Base-by-base conservation (phyloP, 2,113 vertebrate species). In the Pleuronectes platessa region DNA sequence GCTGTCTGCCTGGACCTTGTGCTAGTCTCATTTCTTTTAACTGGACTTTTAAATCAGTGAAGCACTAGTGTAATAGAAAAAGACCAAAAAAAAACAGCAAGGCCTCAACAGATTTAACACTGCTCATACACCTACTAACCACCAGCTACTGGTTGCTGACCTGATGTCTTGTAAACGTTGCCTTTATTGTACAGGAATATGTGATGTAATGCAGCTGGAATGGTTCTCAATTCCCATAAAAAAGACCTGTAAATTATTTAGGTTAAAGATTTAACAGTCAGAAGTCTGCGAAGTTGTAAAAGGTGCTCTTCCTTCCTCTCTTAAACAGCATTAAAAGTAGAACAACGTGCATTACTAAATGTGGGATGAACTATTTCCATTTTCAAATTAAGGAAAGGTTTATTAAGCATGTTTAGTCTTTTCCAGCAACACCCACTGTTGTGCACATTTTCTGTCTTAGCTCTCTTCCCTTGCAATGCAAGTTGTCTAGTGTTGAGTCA, bases 121-220 rank as follows among this genome's bases (percentile, higher is more conserved):
- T 27, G 58, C 62, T 79, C 47, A 9, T 26, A 26, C 65, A 68
- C 62, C 68, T 42, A 54, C 58, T 54, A 76, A 60, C 73, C 53
- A 60, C 63, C 18, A 37, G 77, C 68, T 87, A 79, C 80, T 80
- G 77, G 64, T 75, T 79, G 55, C 74, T 88, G 76, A 88, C 77
- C 45, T 72, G 60, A 71, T 75, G 70, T 24, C 69, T 77, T 77
- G 55, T 82, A 71, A 75, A 86, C 37, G 53, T 15, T 0, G 12
- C 24, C 21, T 71, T 81, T 61, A 47, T 80, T 53, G 1, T n/a
- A 20, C 51, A 53, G 51, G n/a, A 24, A 56, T 7, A 49, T 58
- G 61, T 55, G 62, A 74, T 31, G 42, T 56, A 37, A 60, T 49
- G 18, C 66, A 79, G 66, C 68, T 83, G 78, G 75, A 74, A 76